Percentiles rank a stretch among this genome's conserved stretches.
Evolutionary conservation across 2,113 vertebrate species (phyloP).

Genomic region (Alexandromys fortis): DNA sequence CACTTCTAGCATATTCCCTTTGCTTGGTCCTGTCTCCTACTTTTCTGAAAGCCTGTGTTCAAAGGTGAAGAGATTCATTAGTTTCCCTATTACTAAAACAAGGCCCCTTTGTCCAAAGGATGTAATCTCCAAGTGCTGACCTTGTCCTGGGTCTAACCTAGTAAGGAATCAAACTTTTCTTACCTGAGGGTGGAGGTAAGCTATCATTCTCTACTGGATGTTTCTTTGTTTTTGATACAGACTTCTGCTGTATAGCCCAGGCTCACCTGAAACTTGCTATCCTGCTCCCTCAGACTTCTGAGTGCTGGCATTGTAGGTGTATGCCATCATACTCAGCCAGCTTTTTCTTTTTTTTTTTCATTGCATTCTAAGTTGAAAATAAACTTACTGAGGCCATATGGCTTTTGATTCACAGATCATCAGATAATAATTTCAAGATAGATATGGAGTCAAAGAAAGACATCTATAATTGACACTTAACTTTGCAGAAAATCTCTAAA

Average conservation of each 20-base stretch:
- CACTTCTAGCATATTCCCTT: not conserved
- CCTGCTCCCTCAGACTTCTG: not conserved
- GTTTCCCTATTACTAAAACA: conserved; percentile 31
- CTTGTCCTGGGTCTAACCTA: not conserved
- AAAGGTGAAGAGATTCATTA: not conserved
- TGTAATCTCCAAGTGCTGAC: conserved; percentile 1
- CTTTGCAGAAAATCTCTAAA: conserved; percentile 44
- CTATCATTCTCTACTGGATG: not conserved
- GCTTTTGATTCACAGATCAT: conserved; percentile 4
- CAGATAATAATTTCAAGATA: not conserved
- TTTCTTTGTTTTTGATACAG: not conserved
- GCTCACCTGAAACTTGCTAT: not conserved
- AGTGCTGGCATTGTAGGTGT: not conserved
- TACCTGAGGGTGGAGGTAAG: not conserved
- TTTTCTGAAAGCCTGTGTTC: not conserved
- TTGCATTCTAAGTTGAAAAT: conserved; percentile 33
- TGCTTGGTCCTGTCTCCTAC: not conserved
- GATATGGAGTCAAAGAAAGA: conserved; percentile 16
- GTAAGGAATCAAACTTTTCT: conserved; percentile 1
- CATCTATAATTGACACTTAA: conserved; percentile 31
- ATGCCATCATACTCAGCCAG: not conserved
- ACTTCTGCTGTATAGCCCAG: not conserved
- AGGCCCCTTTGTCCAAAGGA: conserved; percentile 39
- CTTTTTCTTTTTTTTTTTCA: not conserved
- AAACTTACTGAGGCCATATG: not conserved